Evolutionary conservation across 2,113 vertebrate species (phyloP).

Genomic region (Oreotrochilus melanogaster): DNA sequence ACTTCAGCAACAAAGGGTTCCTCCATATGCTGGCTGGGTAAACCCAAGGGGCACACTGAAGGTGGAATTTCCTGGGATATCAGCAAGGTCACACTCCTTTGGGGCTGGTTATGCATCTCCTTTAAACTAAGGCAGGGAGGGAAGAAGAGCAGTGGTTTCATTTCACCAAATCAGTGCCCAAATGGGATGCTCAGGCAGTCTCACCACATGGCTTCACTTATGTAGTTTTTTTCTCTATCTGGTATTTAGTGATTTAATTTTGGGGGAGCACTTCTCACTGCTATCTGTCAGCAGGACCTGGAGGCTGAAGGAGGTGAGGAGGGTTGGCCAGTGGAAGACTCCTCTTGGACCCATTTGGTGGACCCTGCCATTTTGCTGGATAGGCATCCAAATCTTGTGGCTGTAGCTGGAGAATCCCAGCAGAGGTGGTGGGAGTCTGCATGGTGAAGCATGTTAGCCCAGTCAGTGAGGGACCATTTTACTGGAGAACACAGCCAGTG

Average conservation of each 20-base stretch:
- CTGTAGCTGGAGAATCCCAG: neutral
- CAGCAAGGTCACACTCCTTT: neutral
- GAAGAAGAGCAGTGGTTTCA: neutral
- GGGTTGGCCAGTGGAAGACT: neutral
- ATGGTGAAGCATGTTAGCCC: rapidly evolving
- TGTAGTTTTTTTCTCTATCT: neutral
- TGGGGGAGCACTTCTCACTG: neutral
- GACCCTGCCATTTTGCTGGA: rapidly evolving
- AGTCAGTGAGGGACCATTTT: neutral
- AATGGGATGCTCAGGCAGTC: neutral
- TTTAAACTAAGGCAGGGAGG: neutral
- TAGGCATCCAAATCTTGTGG: rapidly evolving
- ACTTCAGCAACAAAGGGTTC: neutral
- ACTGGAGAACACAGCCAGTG: neutral
- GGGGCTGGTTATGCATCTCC: neutral
- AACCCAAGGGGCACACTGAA: neutral
- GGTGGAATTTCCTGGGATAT: neutral
- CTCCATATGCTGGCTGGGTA: neutral
- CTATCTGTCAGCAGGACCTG: neutral
- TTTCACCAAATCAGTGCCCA: neutral
- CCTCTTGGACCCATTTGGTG: neutral
- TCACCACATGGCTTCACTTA: neutral
- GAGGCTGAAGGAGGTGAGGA: neutral
- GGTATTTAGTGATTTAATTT: neutral
- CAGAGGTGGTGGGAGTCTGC: neutral